These are phyloP conservation scores for Lochmaea capreae DNA, from an alignment of 2,888 invertebrate genomes.

Conservation along the genomic window DNA sequence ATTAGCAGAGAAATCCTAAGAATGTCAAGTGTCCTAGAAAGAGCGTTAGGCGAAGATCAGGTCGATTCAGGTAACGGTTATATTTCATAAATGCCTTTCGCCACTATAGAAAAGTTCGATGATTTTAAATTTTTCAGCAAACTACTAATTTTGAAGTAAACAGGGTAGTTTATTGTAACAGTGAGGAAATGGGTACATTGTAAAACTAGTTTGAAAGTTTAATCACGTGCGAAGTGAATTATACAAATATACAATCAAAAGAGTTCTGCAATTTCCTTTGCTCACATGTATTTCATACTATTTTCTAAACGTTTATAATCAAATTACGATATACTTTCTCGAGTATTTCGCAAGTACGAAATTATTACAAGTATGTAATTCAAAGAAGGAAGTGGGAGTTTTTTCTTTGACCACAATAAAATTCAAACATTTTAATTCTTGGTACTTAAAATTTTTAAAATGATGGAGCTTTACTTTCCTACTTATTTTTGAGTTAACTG, in stretches of 20 bases:
- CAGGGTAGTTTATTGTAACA: neutral
- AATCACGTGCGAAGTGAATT: neutral
- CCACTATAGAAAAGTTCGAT: neutral
- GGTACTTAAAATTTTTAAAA: neutral
- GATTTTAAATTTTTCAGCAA: too few species aligned
- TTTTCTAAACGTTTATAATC: neutral
- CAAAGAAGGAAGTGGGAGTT: neutral
- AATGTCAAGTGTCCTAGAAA: constrained; percentile 18
- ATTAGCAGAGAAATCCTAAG: constrained; percentile 19
- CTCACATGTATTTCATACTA: neutral
- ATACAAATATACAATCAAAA: neutral
- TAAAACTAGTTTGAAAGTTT: neutral
- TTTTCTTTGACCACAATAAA: neutral
- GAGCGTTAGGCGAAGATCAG: constrained; percentile 8
- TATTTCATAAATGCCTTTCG: neutral
- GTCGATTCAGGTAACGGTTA: neutral
- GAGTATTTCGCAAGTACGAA: neutral
- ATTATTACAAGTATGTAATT: neutral
- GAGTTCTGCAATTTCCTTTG: neutral
- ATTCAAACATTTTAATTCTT: neutral
- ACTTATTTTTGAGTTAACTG: neutral
- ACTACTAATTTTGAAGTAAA: neutral
- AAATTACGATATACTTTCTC: neutral
- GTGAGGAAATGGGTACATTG: neutral
- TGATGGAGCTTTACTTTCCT: neutral